Evolutionary conservation across 2,888 invertebrate species (phyloP), one percentile per base, ranked within the genome.

Genomic region (Lithophane ornitopus): DNA sequence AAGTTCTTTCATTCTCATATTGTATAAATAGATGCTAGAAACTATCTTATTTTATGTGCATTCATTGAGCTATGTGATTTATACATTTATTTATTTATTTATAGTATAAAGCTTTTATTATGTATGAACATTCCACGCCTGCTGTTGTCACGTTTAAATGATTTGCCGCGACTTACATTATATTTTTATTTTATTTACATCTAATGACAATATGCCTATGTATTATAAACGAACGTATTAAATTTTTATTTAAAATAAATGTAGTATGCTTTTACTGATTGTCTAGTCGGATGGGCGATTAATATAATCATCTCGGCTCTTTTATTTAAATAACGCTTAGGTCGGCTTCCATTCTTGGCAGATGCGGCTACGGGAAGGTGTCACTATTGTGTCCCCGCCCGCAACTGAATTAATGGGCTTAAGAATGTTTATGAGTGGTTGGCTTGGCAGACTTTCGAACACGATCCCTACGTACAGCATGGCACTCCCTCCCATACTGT

Each of bases 121-220:
- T 74, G 63, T 79, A 68, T 71, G 39, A 76, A 90, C 90, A 92
- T 91, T 91, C 90, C 89, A 89, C 82, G 81, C 85, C 86, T 85
- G 84, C 86, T 87, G 85, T 84, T 89, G 81, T 85, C 84, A 87
- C 87, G 86, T 89, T 80, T 76, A 77, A 85, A 84, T 90, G 70
- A 80, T 87, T 91, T 91, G 90, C 89, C 69, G 88, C 90, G 85
- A 85, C 89, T 89, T 86, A 71, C 74, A 66, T 62, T 61, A 52
- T 65, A 75, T 76, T 87, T 78, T 83, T 75, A 75, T 76, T 87
- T 78, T 83, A 77, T 88, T 89, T 90, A 89, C 90, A 87, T 93
- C 90, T 91, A 91, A 87, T 88, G 93, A 94, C 92, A 93, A 93
- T 94, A 93, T 89, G 91, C 91, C 91, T 93, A 91, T 92, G 88